Evolutionary conservation across 1,140 invertebrate genomes (phyloP).

Genomic region (Aricia agestis): DNA sequence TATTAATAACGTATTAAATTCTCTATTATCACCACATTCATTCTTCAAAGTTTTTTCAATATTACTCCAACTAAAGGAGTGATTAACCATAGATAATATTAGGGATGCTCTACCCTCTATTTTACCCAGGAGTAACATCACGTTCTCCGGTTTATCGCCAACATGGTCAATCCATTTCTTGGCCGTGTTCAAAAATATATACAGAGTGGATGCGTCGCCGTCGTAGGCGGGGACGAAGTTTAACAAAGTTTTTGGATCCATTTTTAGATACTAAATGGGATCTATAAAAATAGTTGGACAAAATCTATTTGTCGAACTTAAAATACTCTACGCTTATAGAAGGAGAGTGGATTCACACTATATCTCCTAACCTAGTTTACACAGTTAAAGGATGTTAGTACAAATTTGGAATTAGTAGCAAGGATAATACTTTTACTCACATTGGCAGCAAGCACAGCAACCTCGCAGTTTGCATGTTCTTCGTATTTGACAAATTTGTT

Average conservation of each 20-base stretch:
- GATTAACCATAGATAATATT: not conserved
- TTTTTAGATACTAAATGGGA: not conserved
- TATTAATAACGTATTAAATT: not conserved
- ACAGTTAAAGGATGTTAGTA: not conserved
- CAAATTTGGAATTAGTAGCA: too few relatives aligned
- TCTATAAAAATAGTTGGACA: not conserved
- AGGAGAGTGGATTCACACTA: slow-evolving; percentile 6
- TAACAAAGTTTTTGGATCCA: slow-evolving; percentile 16
- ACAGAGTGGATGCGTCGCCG: slow-evolving; percentile 19
- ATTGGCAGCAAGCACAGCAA: too few relatives aligned
- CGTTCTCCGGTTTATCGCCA: slow-evolving; percentile 17
- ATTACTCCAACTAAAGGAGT: not conserved
- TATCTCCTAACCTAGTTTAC: not conserved
- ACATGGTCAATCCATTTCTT: slow-evolving; percentile 16
- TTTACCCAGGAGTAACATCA: slow-evolving; percentile 25
- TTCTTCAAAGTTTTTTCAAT: not conserved
- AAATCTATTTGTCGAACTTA: not conserved
- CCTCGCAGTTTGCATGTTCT: too few relatives aligned
- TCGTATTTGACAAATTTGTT: too few relatives aligned
- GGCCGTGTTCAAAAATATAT: slow-evolving; percentile 20
- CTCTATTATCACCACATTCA: not conserved
- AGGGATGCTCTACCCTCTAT: slow-evolving; percentile 17
- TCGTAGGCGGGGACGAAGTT: slow-evolving; percentile 17
- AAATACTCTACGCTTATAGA: not conserved
- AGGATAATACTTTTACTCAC: too few relatives aligned